phyloP scores from a whole-genome alignment of 1,140 invertebrate genomes.

The Atta colombica region DNA sequence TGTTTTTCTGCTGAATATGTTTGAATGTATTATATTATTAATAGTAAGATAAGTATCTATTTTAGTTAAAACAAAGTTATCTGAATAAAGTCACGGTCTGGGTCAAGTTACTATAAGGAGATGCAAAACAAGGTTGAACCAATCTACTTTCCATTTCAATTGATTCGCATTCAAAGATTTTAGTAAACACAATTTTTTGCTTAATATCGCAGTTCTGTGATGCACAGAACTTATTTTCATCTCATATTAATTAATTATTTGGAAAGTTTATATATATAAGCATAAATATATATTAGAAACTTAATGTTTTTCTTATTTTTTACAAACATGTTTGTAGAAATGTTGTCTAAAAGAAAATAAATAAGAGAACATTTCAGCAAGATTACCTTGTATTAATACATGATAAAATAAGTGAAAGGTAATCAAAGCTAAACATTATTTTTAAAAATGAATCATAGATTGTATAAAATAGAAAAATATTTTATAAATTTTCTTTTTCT shows the following conservation, averaged over 20 bases:
- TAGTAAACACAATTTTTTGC: neutral
- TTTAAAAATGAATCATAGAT: neutral
- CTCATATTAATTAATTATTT: neutral
- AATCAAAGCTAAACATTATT: neutral
- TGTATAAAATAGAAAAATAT: neutral
- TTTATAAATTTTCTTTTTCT: neutral
- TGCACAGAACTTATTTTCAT: neutral
- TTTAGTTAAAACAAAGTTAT: neutral
- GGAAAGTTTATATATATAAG: neutral
- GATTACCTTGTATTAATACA: neutral
- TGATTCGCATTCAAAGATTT: neutral
- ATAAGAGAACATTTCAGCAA: neutral
- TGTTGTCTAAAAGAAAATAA: neutral
- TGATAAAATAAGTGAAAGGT: neutral
- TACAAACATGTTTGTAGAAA: neutral
- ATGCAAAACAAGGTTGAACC: neutral
- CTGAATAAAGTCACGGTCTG: neutral
- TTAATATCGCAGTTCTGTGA: neutral
- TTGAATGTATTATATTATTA: too few species aligned
- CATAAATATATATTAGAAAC: neutral
- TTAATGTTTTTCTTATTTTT: neutral
- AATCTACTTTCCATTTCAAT: neutral
- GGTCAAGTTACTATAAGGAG: slow-evolving; percentile 14
- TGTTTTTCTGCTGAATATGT: neutral
- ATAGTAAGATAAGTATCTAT: neutral